Conservation (phyloP, 2,113 vertebrate species). For the Speoplatyrhinus poulsoni region DNA sequence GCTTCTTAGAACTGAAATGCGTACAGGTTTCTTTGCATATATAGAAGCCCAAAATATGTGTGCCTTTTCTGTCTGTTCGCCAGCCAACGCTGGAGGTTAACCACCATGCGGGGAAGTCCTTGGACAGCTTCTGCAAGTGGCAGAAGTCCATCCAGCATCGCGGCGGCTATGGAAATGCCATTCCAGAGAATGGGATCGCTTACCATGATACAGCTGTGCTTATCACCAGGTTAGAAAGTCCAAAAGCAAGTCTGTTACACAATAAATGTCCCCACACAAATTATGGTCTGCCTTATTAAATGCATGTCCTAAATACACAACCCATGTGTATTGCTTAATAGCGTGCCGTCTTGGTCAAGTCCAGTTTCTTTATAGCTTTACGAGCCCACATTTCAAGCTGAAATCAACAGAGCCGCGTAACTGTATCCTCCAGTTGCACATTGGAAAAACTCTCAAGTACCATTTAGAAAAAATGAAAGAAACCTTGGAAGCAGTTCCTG, state of each 20-base stretch:
- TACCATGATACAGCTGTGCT: constrained; percentile 96
- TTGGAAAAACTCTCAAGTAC: too few relatives aligned
- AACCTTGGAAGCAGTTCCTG: too few relatives aligned
- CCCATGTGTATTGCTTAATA: too few relatives aligned
- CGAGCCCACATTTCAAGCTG: too few relatives aligned
- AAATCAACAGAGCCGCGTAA: too few relatives aligned
- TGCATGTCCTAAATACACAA: too few relatives aligned
- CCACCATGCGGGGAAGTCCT: constrained; percentile 94
- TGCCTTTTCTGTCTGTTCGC: constrained; percentile 21
- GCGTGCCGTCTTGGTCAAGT: too few relatives aligned
- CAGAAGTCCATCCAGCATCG: constrained; percentile 96
- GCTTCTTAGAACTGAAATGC: background rate
- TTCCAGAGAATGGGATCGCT: constrained; percentile 94
- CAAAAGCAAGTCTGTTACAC: background rate
- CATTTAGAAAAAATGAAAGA: too few relatives aligned
- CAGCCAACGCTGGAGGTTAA: constrained; percentile 96
- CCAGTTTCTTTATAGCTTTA: too few relatives aligned
- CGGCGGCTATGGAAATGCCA: constrained; percentile 91
- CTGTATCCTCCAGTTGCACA: too few relatives aligned
- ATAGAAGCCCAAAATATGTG: constrained; percentile 1
- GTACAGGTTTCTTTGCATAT: background rate
- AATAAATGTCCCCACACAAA: background rate
- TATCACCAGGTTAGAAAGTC: constrained; percentile 86
- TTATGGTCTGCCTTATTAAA: background rate
- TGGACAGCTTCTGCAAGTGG: constrained; percentile 99